A percentile compares a stretch with the other conserved stretches of the same genome.
Evolutionary conservation across 2,888 invertebrate genomes (phyloP).

Genomic region (Neoaliturus tenellus): DNA sequence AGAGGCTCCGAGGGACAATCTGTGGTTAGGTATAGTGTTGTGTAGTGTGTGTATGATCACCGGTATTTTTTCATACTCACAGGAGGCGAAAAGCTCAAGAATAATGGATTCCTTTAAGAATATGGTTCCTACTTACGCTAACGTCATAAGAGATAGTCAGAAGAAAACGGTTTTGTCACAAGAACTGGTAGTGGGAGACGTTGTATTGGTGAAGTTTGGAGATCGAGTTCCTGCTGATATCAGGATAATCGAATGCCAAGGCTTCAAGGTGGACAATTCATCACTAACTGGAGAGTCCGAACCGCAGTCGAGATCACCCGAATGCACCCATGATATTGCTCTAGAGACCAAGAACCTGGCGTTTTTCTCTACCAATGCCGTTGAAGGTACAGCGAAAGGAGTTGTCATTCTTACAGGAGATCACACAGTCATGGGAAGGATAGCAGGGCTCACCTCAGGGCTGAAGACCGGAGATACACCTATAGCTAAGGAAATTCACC

Average conservation of each 20-base stretch:
- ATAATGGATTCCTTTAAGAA: conserved; percentile 93
- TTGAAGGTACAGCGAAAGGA: conserved; percentile 73
- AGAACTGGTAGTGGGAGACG: conserved; percentile 87
- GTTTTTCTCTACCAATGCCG: conserved; percentile 77
- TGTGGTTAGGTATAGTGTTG: conserved; percentile 77
- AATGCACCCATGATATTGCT: conserved; percentile 74
- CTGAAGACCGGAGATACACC: conserved; percentile 78
- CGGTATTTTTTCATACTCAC: conserved; percentile 84
- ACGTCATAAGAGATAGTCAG: conserved; percentile 81
- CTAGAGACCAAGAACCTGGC: conserved; percentile 76
- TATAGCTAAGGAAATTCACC: conserved; percentile 78
- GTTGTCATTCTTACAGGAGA: conserved; percentile 74
- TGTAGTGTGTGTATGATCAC: conserved; percentile 81
- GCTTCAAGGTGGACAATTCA: conserved; percentile 83
- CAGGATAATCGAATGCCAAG: conserved; percentile 79
- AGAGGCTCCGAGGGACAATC: conserved; percentile 77
- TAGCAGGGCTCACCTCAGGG: conserved; percentile 74
- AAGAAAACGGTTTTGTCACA: conserved; percentile 77
- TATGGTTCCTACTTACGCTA: conserved; percentile 83
- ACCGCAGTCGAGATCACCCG: conserved; percentile 74
- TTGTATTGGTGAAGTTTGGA: conserved; percentile 88
- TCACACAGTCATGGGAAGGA: conserved; percentile 75
- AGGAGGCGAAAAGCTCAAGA: conserved; percentile 83
- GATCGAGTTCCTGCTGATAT: conserved; percentile 93
- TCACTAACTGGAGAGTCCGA: conserved; percentile 83